A percentile compares a stretch with the other conserved stretches of the same genome.
These are phyloP conservation scores for Microchrysa polita DNA, from an alignment of 2,888 invertebrate species.

Conservation along the genomic window DNA sequence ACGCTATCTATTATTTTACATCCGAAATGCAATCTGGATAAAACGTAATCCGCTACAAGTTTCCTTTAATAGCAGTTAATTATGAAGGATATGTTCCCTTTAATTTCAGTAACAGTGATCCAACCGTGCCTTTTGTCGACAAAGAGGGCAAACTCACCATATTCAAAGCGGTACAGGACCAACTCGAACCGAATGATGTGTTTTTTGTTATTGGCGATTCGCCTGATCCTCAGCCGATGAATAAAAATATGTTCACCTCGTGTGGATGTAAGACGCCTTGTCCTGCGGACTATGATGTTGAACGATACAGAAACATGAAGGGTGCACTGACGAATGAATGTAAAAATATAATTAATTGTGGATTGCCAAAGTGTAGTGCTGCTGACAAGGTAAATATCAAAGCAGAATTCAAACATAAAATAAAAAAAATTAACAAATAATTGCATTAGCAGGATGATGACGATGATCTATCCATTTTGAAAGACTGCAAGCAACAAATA, in stretches of 20 bases:
- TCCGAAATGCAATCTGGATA: constrained; percentile 20
- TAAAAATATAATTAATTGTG: constrained; percentile 10
- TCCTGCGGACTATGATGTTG: constrained; percentile 14
- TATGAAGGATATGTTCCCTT: background rate
- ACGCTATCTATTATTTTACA: constrained; percentile 35
- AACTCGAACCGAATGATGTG: constrained; percentile 46
- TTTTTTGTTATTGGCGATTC: constrained; percentile 46
- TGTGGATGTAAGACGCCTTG: constrained; percentile 19
- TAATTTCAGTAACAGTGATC: background rate
- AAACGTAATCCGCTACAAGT: background rate
- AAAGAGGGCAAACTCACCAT: constrained; percentile 29
- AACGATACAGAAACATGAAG: constrained; percentile 34
- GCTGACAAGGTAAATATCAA: too few species aligned
- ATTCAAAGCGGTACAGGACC: constrained; percentile 35
- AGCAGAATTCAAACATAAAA: too few species aligned
- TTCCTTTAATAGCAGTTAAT: background rate
- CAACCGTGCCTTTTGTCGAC: constrained; percentile 11
- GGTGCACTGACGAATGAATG: constrained; percentile 42
- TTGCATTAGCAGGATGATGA: background rate
- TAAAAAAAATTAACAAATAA: background rate
- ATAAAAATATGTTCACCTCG: background rate
- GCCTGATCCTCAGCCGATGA: background rate
- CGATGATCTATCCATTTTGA: too few species aligned
- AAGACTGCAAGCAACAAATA: background rate
- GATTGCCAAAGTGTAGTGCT: background rate